Evolutionary conservation across 2,797 vertebrate genomes (phyloP).

Genomic region (Sylvilagus floridanus): DNA sequence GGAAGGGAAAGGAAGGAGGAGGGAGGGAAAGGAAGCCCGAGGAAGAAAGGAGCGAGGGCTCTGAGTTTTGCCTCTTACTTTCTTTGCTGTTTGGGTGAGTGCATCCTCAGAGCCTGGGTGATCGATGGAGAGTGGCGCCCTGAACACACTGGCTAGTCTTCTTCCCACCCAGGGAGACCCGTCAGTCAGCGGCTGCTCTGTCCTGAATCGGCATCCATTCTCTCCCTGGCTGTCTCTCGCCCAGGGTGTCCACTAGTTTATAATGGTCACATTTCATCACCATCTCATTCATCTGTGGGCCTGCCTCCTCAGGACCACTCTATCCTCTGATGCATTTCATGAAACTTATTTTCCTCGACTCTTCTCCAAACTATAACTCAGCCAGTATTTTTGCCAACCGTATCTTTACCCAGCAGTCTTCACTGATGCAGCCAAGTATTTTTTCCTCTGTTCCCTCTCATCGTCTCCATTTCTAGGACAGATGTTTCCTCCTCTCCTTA

Average conservation of each 20-base stretch:
- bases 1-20: rapidly evolving
- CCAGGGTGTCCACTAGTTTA: conserved; percentile 5
- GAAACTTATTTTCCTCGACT: conserved; percentile 68
- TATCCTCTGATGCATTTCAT: conserved; percentile 51
- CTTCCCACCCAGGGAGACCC: background rate
- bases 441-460: conserved; percentile 62
- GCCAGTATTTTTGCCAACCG: conserved; percentile 70
- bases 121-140: background rate
- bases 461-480: conserved; percentile 77
- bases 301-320: conserved; percentile 32
- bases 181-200: background rate
- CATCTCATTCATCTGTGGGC: conserved; percentile 16
- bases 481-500: conserved; percentile 80
- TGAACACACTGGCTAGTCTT: background rate
- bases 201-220: background rate
- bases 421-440: conserved; percentile 64
- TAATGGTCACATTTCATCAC: conserved; percentile 9
- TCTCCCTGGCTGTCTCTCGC: background rate
- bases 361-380: conserved; percentile 69
- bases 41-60: rapidly evolving
- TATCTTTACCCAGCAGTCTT: conserved; percentile 73
- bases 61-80: background rate
- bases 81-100: background rate
- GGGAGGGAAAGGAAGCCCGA: rapidly evolving
- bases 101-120: background rate